phyloP scores from a whole-genome alignment of 2,888 invertebrate species.

The Ennomos quercinarius region DNA sequence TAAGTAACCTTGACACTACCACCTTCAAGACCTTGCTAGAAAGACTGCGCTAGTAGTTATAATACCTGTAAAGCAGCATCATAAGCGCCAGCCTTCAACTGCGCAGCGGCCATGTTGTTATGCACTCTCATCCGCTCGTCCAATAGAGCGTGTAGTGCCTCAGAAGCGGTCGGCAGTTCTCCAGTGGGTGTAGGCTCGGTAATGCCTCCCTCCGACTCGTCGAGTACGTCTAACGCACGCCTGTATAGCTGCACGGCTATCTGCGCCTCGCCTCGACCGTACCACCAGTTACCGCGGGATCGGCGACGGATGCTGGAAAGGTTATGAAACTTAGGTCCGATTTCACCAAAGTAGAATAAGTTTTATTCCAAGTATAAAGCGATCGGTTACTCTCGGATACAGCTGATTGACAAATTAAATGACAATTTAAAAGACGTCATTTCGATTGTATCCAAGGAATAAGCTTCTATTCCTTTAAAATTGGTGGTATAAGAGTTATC shows the following conservation, averaged over 20 bases:
- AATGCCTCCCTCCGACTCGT: slow-evolving; percentile 89
- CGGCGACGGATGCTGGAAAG: slow-evolving; percentile 78
- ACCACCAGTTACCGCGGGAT: slow-evolving; percentile 96
- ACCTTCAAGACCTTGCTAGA: too few species aligned
- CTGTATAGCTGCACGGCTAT: slow-evolving; percentile 95
- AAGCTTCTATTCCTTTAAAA: too few species aligned
- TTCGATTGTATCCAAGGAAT: too few species aligned
- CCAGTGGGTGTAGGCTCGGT: slow-evolving; percentile 82
- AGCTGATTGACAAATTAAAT: too few species aligned
- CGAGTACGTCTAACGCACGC: slow-evolving; percentile 92
- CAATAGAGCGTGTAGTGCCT: slow-evolving; percentile 80
- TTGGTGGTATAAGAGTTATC: too few species aligned
- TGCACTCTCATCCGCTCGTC: slow-evolving; percentile 94
- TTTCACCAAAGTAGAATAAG: too few species aligned
- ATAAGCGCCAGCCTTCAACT: slow-evolving; percentile 94
- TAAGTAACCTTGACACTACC: too few species aligned
- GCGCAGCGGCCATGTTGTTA: slow-evolving; percentile 97
- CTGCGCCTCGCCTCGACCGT: slow-evolving; percentile 91
- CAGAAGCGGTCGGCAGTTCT: slow-evolving; percentile 63
- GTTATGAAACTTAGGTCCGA: too few species aligned
- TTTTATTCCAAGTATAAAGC: too few species aligned
- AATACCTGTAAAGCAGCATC: slow-evolving; percentile 91
- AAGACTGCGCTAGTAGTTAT: neutral
- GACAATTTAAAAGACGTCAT: too few species aligned
- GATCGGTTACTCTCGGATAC: too few species aligned